Evolutionary conservation across 2,888 invertebrate species (phyloP).

Genomic region (Ptilodon capucinus): DNA sequence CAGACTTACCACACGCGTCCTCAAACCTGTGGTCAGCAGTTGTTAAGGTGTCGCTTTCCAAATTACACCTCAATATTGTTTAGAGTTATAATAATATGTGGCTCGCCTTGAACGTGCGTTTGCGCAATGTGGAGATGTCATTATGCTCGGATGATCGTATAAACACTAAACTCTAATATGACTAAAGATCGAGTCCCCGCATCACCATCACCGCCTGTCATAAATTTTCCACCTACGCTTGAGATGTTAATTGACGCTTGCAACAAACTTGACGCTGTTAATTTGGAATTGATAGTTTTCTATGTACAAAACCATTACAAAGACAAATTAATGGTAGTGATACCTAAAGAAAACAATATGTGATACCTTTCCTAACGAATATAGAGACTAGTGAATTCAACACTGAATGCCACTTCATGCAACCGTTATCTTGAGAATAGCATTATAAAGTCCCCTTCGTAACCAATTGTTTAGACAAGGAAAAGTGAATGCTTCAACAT

Average conservation of each 20-base stretch:
- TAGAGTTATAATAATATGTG: slow-evolving; percentile 67
- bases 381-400: slow-evolving; percentile 13
- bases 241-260: no score
- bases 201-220: slow-evolving; percentile 36
- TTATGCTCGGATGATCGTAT: slow-evolving; percentile 51
- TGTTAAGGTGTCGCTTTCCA: slow-evolving; percentile 63
- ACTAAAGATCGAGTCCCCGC: slow-evolving; percentile 51
- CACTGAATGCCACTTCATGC: slow-evolving; percentile 14
- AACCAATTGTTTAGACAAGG: slow-evolving; percentile 43
- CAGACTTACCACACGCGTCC: slow-evolving; percentile 29
- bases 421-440: slow-evolving; percentile 31
- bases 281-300: no score
- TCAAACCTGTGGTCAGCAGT: slow-evolving; percentile 38
- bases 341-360: no score
- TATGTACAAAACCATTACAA: no score
- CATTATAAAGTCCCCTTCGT: slow-evolving; percentile 30
- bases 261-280: no score
- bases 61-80: slow-evolving; percentile 63
- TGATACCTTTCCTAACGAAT: no score
- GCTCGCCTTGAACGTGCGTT: slow-evolving; percentile 67
- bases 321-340: neutral
- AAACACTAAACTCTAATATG: slow-evolving; percentile 58
- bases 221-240: no score
- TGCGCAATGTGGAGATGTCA: slow-evolving; percentile 68
- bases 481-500: slow-evolving; percentile 40